phyloP scores from a whole-genome alignment of 2,113 vertebrate genomes.

The Anolis carolinensis region DNA sequence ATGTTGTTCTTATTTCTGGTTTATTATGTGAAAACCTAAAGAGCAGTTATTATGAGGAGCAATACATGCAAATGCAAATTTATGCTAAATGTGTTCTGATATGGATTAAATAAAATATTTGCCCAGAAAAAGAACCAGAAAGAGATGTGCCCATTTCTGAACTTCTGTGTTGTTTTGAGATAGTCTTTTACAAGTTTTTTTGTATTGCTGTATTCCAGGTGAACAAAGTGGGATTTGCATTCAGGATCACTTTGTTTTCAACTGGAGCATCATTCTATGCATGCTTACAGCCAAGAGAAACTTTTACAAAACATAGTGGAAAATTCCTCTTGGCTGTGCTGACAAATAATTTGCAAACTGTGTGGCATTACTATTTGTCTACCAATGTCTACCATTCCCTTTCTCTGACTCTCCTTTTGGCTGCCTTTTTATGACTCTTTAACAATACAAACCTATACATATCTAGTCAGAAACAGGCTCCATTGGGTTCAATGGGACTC shows the following conservation, averaged over 20 bases:
- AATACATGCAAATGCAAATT: not conserved
- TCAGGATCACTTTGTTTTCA: not conserved
- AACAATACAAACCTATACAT: not conserved
- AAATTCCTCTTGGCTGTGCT: conserved; percentile 39
- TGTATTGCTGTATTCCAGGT: not conserved
- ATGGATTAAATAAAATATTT: not conserved
- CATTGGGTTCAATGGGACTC: not conserved
- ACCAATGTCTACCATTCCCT: conserved; percentile 21
- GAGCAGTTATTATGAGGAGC: conserved; percentile 44
- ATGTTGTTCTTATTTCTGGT: too few relatives aligned
- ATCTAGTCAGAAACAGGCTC: not conserved
- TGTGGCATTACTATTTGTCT: not conserved
- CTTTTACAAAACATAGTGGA: not conserved
- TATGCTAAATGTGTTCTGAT: conserved; percentile 49
- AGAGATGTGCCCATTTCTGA: conserved; percentile 22
- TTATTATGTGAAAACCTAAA: not conserved
- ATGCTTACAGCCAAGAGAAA: conserved; percentile 37
- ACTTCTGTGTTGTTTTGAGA: not conserved
- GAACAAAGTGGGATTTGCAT: conserved; percentile 31
- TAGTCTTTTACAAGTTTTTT: conserved; percentile 12
- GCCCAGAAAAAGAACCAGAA: conserved; percentile 30
- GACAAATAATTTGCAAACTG: not conserved
- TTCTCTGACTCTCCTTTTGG: not conserved
- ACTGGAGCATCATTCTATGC: conserved; percentile 53
- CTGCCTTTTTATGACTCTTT: conserved; percentile 28